Evolutionary conservation across 2,888 invertebrate species (phyloP).

Genomic region (Ophion slaviceki): DNA sequence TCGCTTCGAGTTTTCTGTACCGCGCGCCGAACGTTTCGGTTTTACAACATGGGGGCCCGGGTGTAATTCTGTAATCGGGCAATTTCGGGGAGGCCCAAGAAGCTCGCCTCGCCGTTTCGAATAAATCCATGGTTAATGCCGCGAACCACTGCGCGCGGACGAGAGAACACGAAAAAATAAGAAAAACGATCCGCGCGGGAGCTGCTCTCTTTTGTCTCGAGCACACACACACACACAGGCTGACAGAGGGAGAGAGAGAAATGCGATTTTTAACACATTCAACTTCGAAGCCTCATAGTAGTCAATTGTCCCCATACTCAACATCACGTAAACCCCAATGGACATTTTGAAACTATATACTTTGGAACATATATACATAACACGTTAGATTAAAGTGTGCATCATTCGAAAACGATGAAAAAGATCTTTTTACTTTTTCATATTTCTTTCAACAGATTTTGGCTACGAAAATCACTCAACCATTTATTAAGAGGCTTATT

Average conservation of each 20-base stretch:
- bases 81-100: slow-evolving; percentile 77
- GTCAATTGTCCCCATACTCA: too few species aligned
- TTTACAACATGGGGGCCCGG: slow-evolving; percentile 72
- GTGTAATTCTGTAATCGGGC: slow-evolving; percentile 82
- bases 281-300: too few species aligned
- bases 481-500: too few species aligned
- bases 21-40: slow-evolving; percentile 59
- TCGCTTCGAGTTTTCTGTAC: slow-evolving; percentile 41
- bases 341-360: too few species aligned
- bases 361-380: too few species aligned
- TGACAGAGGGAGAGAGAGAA: too few species aligned
- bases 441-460: not conserved
- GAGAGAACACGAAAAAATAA: slow-evolving; percentile 34
- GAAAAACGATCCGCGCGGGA: slow-evolving; percentile 29
- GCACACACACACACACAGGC: not conserved
- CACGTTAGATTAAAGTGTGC: too few species aligned
- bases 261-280: too few species aligned
- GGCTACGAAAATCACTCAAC: too few species aligned
- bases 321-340: too few species aligned
- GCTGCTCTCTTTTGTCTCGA: slow-evolving; percentile 45
- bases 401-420: too few species aligned
- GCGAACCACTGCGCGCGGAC: slow-evolving; percentile 58
- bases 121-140: slow-evolving; percentile 82
- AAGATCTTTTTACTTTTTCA: too few species aligned
- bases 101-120: slow-evolving; percentile 73